Conservation (phyloP, 2,888 invertebrate species). For the Bombylius discolor region DNA sequence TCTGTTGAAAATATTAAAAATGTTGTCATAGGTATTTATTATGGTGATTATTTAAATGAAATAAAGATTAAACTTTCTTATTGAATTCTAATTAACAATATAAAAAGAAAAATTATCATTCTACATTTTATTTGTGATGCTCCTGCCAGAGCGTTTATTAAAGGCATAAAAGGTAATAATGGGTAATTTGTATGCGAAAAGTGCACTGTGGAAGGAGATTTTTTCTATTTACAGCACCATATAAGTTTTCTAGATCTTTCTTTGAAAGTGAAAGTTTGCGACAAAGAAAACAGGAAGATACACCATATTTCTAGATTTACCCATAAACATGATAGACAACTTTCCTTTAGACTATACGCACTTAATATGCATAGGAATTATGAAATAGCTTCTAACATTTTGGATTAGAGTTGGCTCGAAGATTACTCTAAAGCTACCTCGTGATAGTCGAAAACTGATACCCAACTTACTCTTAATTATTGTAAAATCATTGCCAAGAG, state of each 20-base stretch:
- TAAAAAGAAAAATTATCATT: no score
- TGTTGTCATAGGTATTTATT: no score
- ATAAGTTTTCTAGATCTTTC: neutral
- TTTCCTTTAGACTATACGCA: conserved; percentile 7
- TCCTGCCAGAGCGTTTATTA: no score
- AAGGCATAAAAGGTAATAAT: no score
- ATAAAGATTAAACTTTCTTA: no score
- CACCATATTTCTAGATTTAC: conserved; percentile 1
- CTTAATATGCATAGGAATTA: conserved; percentile 1
- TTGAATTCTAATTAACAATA: no score
- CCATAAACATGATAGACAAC: conserved; percentile 3
- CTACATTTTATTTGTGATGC: no score
- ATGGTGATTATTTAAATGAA: no score
- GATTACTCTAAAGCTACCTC: neutral
- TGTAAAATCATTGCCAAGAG: neutral
- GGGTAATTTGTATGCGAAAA: neutral
- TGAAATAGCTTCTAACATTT: neutral
- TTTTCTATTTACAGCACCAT: neutral
- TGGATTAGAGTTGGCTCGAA: conserved; percentile 1
- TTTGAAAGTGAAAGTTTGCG: no score
- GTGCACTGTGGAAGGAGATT: neutral
- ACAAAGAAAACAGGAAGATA: conserved; percentile 1
- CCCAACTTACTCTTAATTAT: neutral
- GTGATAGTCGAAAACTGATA: neutral
- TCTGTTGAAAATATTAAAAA: no score